A percentile compares a stretch with the other conserved stretches of the same genome.
Evolutionary conservation across 1,140 invertebrate genomes (phyloP).

Genomic region (Eupristina koningsbergeri): DNA sequence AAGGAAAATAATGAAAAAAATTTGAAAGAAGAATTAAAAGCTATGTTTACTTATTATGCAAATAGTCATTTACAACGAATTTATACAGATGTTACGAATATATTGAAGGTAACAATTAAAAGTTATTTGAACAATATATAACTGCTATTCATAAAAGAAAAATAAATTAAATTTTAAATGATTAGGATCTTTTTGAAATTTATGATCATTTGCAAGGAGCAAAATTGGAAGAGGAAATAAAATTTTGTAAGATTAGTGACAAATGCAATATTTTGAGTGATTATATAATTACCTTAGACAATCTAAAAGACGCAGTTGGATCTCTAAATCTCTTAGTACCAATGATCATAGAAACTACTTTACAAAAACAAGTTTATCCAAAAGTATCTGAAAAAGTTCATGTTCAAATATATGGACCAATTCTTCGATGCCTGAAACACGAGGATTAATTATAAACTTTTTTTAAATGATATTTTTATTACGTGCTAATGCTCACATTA

Average conservation of each 20-base stretch:
- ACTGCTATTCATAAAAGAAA: no score
- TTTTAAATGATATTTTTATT: background rate
- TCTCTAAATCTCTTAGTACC: background rate
- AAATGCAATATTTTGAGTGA: background rate
- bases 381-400: background rate
- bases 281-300: background rate
- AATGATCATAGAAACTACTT: background rate
- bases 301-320: background rate
- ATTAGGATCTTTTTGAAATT: background rate
- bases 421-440: background rate
- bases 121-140: background rate
- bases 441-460: background rate
- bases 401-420: background rate
- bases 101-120: background rate
- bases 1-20: background rate
- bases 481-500: no score
- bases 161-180: background rate
- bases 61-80: background rate
- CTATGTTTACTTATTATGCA: background rate
- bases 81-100: background rate
- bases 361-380: background rate
- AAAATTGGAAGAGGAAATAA: background rate
- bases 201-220: background rate
- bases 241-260: background rate
- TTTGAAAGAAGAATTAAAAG: constrained; percentile 3